Evolutionary conservation across 2,888 invertebrate species (phyloP).

Genomic region (Eubasilissa splendida): DNA sequence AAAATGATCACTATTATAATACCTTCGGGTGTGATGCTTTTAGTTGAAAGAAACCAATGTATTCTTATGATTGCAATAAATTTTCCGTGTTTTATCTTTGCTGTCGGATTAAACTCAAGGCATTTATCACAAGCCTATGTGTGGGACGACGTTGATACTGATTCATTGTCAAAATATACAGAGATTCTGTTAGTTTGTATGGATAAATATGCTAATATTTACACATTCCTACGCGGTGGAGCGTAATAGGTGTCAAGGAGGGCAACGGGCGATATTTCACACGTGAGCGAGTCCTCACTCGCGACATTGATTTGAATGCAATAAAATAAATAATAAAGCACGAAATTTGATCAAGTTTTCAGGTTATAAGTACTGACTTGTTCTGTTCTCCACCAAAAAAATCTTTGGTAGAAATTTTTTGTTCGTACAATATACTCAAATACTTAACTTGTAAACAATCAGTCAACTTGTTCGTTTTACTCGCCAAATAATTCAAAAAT

Average conservation of each 20-base stretch:
- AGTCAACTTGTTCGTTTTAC: too few relatives aligned
- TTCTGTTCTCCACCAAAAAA: too few relatives aligned
- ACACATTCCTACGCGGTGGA: constrained; percentile 26
- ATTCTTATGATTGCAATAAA: constrained; percentile 32
- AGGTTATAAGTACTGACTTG: too few relatives aligned
- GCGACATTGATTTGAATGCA: constrained; percentile 7
- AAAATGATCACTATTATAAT: too few relatives aligned
- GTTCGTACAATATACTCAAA: too few relatives aligned
- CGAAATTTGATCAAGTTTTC: too few relatives aligned
- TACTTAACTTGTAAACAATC: too few relatives aligned
- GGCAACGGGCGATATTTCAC: constrained; percentile 22
- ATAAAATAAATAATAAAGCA: background rate
- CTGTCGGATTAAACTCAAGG: constrained; percentile 42
- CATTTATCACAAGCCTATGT: constrained; percentile 31
- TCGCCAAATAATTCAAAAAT: too few relatives aligned
- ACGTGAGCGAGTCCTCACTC: background rate
- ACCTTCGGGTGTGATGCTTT: too few relatives aligned
- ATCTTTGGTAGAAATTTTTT: too few relatives aligned
- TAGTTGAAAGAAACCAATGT: constrained; percentile 22
- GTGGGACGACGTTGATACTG: constrained; percentile 31
- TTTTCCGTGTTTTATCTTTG: constrained; percentile 40
- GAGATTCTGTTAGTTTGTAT: constrained; percentile 21
- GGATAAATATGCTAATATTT: constrained; percentile 32
- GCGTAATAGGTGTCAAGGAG: constrained; percentile 6
- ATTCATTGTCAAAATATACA: constrained; percentile 40